Percentiles rank a stretch among this genome's conserved stretches.
Evolutionary conservation across 2,113 vertebrate genomes (phyloP).

Genomic region (Megaleporinus macrocephalus): DNA sequence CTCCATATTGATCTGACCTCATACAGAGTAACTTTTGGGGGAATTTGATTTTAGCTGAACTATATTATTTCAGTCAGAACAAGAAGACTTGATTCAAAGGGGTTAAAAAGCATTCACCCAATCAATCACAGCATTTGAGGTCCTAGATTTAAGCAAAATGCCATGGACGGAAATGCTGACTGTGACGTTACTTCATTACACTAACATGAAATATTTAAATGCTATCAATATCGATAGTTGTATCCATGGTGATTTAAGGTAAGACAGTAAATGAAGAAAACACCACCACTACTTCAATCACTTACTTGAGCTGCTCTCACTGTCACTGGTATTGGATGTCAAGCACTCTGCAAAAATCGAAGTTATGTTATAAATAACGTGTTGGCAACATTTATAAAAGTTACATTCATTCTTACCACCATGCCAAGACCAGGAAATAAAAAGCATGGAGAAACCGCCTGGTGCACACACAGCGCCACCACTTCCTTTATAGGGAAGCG

Average conservation of each 20-base stretch:
- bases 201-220: neutral
- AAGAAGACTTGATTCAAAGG: too few relatives aligned
- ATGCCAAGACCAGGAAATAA: constrained; percentile 32
- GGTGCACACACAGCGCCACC: constrained; percentile 29
- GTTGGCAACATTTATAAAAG: constrained; percentile 20
- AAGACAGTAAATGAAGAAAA: neutral
- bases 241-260: constrained; percentile 34
- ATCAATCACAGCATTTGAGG: neutral
- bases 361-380: neutral
- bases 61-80: too few relatives aligned
- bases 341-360: constrained; percentile 89
- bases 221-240: neutral
- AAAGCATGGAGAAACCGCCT: constrained; percentile 38
- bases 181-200: neutral
- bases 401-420: constrained; percentile 15
- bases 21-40: neutral
- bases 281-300: constrained; percentile 53
- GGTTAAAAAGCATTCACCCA: too few relatives aligned
- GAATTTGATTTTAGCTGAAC: too few relatives aligned
- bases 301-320: constrained; percentile 99
- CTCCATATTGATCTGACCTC: neutral
- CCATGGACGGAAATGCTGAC: neutral
- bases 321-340: constrained; percentile 99
- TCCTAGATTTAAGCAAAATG: neutral
- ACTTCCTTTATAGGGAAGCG: constrained; percentile 68